A percentile compares a stretch with the other conserved stretches of the same genome.
Evolutionary conservation across 2,888 invertebrate species (phyloP).

Genomic region (Horisme vitalbata): DNA sequence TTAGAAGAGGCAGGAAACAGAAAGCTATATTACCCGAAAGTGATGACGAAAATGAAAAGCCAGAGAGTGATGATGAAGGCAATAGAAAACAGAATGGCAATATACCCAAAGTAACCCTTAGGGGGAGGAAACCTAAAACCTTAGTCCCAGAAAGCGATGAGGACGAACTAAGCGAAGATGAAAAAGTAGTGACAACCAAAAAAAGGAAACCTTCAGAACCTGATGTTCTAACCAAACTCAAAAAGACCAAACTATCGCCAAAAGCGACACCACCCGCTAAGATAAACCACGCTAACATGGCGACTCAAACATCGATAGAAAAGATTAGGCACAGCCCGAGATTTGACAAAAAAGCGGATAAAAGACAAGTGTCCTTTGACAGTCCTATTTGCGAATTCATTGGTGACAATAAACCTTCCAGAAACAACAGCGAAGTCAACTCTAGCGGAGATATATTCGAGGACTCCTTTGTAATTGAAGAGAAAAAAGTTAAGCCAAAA

Average conservation of each 20-base stretch:
- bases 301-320: constrained; percentile 69
- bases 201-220: constrained; percentile 65
- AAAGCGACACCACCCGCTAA: constrained; percentile 69
- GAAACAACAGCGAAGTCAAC: constrained; percentile 42
- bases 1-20: constrained; percentile 33
- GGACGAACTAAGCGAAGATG: constrained; percentile 6
- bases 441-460: constrained; percentile 74
- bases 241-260: constrained; percentile 59
- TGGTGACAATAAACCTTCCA: constrained; percentile 43
- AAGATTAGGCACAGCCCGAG: constrained; percentile 51
- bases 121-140: constrained; percentile 32
- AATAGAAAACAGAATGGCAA: constrained; percentile 4
- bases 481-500: constrained; percentile 61
- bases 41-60: constrained; percentile 33
- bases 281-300: constrained; percentile 62
- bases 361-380: constrained; percentile 64
- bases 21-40: constrained; percentile 31
- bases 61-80: constrained; percentile 3
- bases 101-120: constrained; percentile 27
- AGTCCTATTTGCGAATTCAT: constrained; percentile 65
- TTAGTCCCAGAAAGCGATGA: constrained; percentile 37
- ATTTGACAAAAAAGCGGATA: constrained; percentile 3
- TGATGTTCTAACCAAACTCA: constrained; percentile 53
- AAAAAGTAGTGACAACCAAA: constrained; percentile 37
- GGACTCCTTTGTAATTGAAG: constrained; percentile 64